Conservation (phyloP, 2,888 invertebrate species). For the Poecilus cupreus region DNA sequence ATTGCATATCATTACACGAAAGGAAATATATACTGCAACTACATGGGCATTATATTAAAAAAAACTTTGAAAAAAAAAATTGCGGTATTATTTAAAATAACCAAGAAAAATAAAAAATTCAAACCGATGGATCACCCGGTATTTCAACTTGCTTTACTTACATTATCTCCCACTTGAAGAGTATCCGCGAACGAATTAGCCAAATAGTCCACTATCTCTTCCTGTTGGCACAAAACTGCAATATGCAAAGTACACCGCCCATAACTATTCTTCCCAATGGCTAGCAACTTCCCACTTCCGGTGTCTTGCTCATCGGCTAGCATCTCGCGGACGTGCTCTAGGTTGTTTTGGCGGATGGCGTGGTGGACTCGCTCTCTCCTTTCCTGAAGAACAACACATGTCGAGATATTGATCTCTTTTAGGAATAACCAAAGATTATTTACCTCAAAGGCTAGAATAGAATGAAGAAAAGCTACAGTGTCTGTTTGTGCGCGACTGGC, state of each 20-base stretch:
- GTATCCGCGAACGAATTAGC: conserved; percentile 84
- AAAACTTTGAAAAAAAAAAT: too few relatives aligned
- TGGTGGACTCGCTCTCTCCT: conserved; percentile 85
- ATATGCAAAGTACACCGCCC: conserved; percentile 89
- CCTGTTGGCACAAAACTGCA: conserved; percentile 88
- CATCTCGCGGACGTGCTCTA: conserved; percentile 76
- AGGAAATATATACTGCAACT: too few relatives aligned
- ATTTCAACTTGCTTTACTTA: too few relatives aligned
- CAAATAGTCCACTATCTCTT: conserved; percentile 86
- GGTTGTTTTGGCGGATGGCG: conserved; percentile 80
- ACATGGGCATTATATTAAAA: too few relatives aligned
- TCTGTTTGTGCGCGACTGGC: conserved; percentile 80
- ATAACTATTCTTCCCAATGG: conserved; percentile 80
- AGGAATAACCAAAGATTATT: conserved; percentile 49
- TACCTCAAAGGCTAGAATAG: conserved; percentile 86
- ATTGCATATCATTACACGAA: too few relatives aligned
- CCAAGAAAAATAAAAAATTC: too few relatives aligned
- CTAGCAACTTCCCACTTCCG: conserved; percentile 75
- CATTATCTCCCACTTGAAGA: conserved; percentile 88
- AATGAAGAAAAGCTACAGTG: conserved; percentile 82
- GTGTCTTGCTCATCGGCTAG: conserved; percentile 74
- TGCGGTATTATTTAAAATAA: too few relatives aligned
- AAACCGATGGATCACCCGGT: too few relatives aligned
- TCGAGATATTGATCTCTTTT: conserved; percentile 1
- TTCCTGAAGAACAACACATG: conserved; percentile 74